Percentiles rank a stretch among this genome's conserved stretches.
phyloP scores from a whole-genome alignment of 2,113 vertebrate species.

The Sus scrofa region DNA sequence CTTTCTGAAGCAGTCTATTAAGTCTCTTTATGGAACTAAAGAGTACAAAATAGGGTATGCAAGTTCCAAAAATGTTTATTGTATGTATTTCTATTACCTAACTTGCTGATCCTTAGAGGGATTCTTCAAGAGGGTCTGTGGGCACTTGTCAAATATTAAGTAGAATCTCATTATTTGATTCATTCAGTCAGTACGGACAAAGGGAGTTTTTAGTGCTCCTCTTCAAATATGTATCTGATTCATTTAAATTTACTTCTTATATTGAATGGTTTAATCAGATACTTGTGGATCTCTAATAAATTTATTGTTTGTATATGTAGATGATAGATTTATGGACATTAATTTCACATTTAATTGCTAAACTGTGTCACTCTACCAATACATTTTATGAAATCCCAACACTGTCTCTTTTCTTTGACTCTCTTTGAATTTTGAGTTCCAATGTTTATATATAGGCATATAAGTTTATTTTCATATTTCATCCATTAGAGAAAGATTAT shows the following conservation, averaged over 20 bases:
- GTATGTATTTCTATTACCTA: not conserved
- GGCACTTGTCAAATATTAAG: not conserved
- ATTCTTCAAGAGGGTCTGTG: not conserved
- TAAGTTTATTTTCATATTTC: not conserved
- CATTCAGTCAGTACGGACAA: constrained; percentile 1
- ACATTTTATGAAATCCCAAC: not conserved
- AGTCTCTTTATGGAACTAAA: not conserved
- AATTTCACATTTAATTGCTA: not conserved
- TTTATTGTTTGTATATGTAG: not conserved
- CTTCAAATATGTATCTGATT: constrained; percentile 17
- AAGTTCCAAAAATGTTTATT: not conserved
- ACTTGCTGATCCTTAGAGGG: not conserved
- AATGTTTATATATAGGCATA: not conserved
- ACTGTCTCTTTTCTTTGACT: not conserved
- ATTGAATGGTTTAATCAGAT: constrained; percentile 4
- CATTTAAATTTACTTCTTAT: constrained; percentile 11
- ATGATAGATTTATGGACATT: not conserved
- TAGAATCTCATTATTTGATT: constrained; percentile 25
- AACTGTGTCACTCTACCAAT: not conserved
- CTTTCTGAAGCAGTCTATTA: not conserved
- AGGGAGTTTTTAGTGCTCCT: not conserved
- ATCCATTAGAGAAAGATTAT: not conserved
- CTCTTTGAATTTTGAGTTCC: constrained; percentile 14
- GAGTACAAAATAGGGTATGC: not conserved
- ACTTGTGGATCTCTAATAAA: not conserved